Conservation (phyloP, 35 echinoderm and acorn worm species). For the Ptychodera flava region DNA sequence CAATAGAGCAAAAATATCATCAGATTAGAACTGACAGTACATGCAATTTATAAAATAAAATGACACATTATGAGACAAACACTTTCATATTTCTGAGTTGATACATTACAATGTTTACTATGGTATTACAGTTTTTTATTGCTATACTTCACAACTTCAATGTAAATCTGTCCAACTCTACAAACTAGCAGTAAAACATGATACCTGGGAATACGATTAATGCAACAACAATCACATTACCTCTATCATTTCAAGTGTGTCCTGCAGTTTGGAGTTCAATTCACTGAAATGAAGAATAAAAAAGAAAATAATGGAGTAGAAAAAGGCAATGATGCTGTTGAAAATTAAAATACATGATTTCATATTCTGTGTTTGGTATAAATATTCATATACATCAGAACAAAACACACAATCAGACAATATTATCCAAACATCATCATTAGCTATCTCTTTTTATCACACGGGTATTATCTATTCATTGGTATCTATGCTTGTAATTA, state of each 20-base stretch:
- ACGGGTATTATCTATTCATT: too few species aligned
- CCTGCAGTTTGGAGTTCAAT: slow-evolving; percentile 92
- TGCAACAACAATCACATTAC: slow-evolving; percentile 31
- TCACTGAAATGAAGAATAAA: slow-evolving; percentile 49
- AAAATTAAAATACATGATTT: not conserved
- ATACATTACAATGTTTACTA: not conserved
- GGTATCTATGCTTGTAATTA: too few species aligned
- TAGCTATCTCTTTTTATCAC: too few species aligned
- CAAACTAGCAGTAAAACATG: too few species aligned
- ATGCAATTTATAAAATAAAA: not conserved
- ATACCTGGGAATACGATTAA: too few species aligned
- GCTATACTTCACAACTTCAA: too few species aligned
- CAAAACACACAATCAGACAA: not conserved
- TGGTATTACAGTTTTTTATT: too few species aligned
- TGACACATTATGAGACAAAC: not conserved
- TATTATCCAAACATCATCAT: too few species aligned
- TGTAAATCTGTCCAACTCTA: too few species aligned
- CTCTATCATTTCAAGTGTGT: slow-evolving; percentile 98
- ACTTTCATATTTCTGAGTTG: not conserved
- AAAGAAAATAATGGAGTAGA: not conserved
- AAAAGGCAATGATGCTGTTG: not conserved
- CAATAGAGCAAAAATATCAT: too few species aligned
- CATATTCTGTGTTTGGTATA: not conserved
- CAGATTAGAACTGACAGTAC: too few species aligned
- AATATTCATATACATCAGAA: not conserved